Base-by-base conservation (phyloP, 2,888 invertebrate species). In the Nomada hirtipes region DNA sequence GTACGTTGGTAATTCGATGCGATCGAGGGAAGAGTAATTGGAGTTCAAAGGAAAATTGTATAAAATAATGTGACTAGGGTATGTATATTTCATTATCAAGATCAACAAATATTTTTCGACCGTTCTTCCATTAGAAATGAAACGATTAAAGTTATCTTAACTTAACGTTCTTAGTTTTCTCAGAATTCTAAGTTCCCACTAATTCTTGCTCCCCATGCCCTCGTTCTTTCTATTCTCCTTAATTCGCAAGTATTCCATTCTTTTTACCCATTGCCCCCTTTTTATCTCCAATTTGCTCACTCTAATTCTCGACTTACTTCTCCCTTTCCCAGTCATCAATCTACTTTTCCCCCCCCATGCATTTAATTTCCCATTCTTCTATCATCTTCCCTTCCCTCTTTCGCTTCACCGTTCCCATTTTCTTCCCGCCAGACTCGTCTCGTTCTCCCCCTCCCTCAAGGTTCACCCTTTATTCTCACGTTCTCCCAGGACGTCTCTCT, bases 381-480 rank as follows among this genome's bases (percentile, higher is more conserved):
- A 47, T 47, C 47, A 47, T 23, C 26, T 67, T 29, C n/a, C 15
- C 15, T 18, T 61, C 23, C 20, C 23, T 52, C 36, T 18, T 20
- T 63, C 23, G 9, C 20, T 50, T 50, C 50, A 36, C 36, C 36
- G 36, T 36, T 36, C 36, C 36, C 36, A 7, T 36, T 36, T 36
- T 36, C 36, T 36, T 36, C 7, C 36, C 36, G 36, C 36, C 36
- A 36, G 36, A 36, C 36, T 36, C 36, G 36, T 36, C 36, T n/a
- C 4, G 13, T 52, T 20, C 52, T 52, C 7, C 9, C 3, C 15
- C 4, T 0, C 13, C 11, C n/a, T 20, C 44, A 15, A 68, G 42
- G 15, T 68, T 68, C 23, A n/a, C 13, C 9, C 67, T 68, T 68
- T 55, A 23, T n/a, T 10, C 20, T 42, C 36, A 29, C 67, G 20